Evolutionary conservation across 2,888 invertebrate genomes (phyloP), one percentile per base, ranked within the genome.

Genomic region (Hydrotaea cyrtoneurina): DNA sequence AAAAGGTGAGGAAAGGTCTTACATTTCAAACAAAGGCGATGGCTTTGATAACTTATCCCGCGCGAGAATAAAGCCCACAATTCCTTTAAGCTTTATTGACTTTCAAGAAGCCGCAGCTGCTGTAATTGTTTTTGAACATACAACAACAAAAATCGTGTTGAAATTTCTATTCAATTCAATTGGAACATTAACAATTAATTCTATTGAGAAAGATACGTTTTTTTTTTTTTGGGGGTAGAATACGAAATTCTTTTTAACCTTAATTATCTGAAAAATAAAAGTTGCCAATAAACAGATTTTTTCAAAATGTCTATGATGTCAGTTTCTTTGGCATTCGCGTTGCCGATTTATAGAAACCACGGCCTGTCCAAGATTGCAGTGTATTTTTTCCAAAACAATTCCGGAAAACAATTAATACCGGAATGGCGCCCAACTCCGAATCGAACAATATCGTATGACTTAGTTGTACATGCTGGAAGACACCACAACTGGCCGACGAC

Each of bases 1-100:
- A 21, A 53, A 55, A 55, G 55, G 55, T 55, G 55, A 55, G 55
- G n/a, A 55, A 55, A 55, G 55, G 55, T 55, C 55, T 55, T 50
- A 50, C 50, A 50, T 50, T 13, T 50, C 50, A 50, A 50, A 50
- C 50, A 50, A 50, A 50, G 50, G 15, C 50, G 50, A 50, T n/a
- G 13, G 8, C 50, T n/a, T 50, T n/a, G 5, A 50, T n/a, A 50
- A 1, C 50, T 2, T n/a, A 50, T 15, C 50, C 50, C 53, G 5
- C 10, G 21, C 19, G 21, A 10, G 2, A 21, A 19, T 10, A 55
- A 19, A 55, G 4, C 21, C 19, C 19, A 55, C 55, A 17, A 55
- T 55, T 13, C 23, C 55, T 55, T 55, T 21, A 55, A 55, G 55
- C 55, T 55, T 55, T 21, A 23, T 21, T 55, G 21, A 19, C 19